Conservation (phyloP, 2,888 invertebrate genomes). For the Himalopsyche japonica region DNA sequence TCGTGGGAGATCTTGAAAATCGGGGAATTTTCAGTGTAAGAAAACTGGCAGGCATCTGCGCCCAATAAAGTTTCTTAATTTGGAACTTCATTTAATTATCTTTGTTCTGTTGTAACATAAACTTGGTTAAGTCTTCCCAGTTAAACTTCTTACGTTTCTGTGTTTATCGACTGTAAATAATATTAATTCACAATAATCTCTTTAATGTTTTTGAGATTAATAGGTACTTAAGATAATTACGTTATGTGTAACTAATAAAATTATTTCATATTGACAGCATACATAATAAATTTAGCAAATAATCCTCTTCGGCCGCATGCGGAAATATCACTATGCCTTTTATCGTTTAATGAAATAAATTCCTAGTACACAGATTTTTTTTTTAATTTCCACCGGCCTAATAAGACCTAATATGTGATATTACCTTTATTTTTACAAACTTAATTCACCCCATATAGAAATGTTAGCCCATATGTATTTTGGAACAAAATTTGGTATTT, state of each 20-base stretch:
- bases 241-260: neutral
- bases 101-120: neutral
- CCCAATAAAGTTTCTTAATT: neutral
- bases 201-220: neutral
- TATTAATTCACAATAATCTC: neutral
- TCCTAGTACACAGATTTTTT: too few relatives aligned
- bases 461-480: too few relatives aligned
- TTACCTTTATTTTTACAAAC: too few relatives aligned
- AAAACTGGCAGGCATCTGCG: neutral
- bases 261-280: neutral
- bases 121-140: neutral
- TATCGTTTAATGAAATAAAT: too few relatives aligned
- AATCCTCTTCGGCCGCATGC: neutral
- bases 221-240: neutral
- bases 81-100: neutral
- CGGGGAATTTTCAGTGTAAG: neutral
- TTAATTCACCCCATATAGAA: too few relatives aligned
- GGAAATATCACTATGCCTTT: too few relatives aligned
- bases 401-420: too few relatives aligned
- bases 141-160: neutral
- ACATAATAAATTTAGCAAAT: neutral
- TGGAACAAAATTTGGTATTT: too few relatives aligned
- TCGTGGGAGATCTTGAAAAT: neutral
- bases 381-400: too few relatives aligned
- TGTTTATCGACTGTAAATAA: neutral